Percentiles rank a stretch among this genome's conserved stretches.
Conservation (phyloP, 2,113 vertebrate genomes). For the Sinocyclocheilus rhinocerous region DNA sequence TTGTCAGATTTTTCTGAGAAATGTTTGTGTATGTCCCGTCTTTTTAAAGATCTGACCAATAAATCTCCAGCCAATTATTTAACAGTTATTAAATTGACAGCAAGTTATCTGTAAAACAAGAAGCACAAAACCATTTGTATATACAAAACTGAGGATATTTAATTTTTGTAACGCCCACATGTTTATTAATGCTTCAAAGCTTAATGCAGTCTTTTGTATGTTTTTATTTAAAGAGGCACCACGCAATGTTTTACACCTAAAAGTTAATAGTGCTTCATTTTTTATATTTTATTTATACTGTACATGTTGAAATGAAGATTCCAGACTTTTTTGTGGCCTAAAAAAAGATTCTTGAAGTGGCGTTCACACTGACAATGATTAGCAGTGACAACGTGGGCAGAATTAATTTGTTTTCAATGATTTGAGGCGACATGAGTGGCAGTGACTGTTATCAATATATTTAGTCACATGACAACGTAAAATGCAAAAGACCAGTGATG, state of each 20-base stretch:
- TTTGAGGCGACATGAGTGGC: neutral
- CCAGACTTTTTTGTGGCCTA: neutral
- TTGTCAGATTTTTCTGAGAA: slow-evolving; percentile 33
- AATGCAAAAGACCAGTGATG: neutral
- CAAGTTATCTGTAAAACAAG: neutral
- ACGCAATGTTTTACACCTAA: too few species aligned
- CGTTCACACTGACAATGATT: neutral
- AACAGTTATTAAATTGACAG: neutral
- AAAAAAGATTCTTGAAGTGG: neutral
- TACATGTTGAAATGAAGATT: neutral
- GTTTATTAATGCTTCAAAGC: slow-evolving; percentile 2
- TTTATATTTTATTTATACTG: neutral
- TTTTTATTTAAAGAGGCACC: too few species aligned
- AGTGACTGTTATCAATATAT: neutral
- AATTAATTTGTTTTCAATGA: neutral
- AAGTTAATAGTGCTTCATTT: neutral
- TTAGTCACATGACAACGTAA: neutral
- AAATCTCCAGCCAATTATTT: neutral
- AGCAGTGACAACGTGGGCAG: neutral
- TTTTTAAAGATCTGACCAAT: slow-evolving; percentile 45
- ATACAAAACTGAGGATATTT: neutral
- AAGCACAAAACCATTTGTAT: neutral
- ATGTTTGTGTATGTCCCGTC: slow-evolving; percentile 43
- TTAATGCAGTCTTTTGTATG: neutral
- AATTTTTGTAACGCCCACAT: neutral